Base-by-base conservation (phyloP, 2,113 vertebrate species). In the Asarcornis scutulata region DNA sequence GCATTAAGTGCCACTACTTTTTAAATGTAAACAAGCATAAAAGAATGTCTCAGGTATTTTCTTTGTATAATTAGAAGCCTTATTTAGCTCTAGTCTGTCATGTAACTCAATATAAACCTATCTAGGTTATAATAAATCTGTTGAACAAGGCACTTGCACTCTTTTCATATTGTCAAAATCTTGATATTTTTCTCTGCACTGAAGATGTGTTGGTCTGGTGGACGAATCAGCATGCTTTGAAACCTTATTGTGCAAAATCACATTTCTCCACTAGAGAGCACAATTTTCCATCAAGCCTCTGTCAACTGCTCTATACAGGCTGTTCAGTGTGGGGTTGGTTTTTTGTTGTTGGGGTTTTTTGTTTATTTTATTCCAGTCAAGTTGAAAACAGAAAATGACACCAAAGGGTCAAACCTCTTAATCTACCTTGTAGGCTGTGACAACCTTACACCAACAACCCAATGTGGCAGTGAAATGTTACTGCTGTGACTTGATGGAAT, bases 201-300 rank as follows among this genome's bases (percentile, higher is more conserved):
- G 58, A 58, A 79, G 72, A 76, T 5, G 9, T 62, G 4, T 60
- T 73, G 73, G 29, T 53, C 22, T 44, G 58, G 29, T 50, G 53
- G 29, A 36, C 77, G 75, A 31, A 81, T 78, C 34, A 40, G 32
- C 17, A 13, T 56, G 32, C 38, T 38, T 79, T 79, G 36, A 83
- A 56, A 10, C 44, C 69, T 4, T 27, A 68, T 31, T 82, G 83
- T 48, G 75, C 25, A 48, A 68, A 71, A 75, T 26, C 38, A 40
- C 9, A 62, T 59, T 80, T 86, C 42, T 86, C 88, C 91, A 92
- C 88, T 86, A 94, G 95, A 64, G 92, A 91, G 90, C 92, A 91
- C 58, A 90, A 34, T 92, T 86, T 78, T 56, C 80, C 68, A 75
- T 40, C 25, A 36, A 50, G 64, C 78, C 56, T 74, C 46, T 34